Base-by-base conservation (phyloP, 2,113 vertebrate species). In the Phalacrocorax pelagicus region DNA sequence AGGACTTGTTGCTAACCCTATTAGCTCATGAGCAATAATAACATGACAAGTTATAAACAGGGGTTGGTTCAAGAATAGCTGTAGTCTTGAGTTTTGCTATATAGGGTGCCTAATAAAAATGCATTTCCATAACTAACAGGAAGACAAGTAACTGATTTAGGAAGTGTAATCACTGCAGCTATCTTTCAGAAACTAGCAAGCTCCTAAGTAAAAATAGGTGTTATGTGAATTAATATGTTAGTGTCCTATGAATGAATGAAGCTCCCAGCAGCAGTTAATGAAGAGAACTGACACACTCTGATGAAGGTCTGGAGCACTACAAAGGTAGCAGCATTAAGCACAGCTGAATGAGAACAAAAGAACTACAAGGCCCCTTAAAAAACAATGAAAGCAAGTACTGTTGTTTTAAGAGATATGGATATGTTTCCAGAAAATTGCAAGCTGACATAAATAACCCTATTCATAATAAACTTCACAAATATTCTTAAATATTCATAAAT, bases 321-420 rank as follows among this genome's bases (percentile, higher is more conserved):
- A 89, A 59, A 79, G 49, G 54, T 62, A 63, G 21, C 19, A 81
- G 59, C 75, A 90, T 38, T 70, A 63, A 49, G 55, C 46, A 73
- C 44, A 91, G 62, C 11, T 84, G 63, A 96, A n/a, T 88, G 72
- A 92, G 79, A 84, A 59, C 40, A 96, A 91, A 91, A 46, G 58
- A 95, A 82, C 15, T 77, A 30, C 15, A 58, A 65, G 36, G 78
- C n/a, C 40, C 21, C 36, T 87, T 69, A 79, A 70, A 34, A 97
- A 96, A 86, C 8, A 11, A 73, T 22, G 51, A 72, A 96, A 96
- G 93, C 5, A 61, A 85, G 61, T 83, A 47, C n/a, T 82, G 34
- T 11, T 75, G 8, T 78, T 87, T 87, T 71, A 88, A 93, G 75
- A 92, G 15, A 59, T 34, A 71, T 2, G 2, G 11, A 15, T 59